Percentiles rank a stretch among this genome's conserved stretches.
Conservation (phyloP, 2,797 vertebrate species). For the Lateolabrax maculatus region DNA sequence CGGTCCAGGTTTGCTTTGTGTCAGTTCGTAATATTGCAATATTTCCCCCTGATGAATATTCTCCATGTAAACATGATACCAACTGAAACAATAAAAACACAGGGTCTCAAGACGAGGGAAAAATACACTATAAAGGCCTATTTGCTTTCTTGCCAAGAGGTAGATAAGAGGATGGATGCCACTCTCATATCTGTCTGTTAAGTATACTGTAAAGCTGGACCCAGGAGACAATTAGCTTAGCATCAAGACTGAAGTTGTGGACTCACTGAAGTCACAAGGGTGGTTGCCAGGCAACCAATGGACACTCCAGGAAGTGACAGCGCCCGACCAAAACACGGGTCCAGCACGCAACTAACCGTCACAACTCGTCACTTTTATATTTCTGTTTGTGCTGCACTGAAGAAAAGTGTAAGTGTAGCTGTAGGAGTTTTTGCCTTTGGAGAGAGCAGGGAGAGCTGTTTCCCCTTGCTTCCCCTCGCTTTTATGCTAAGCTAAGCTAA, state of each 20-base stretch:
- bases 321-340: not conserved
- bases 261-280: not conserved
- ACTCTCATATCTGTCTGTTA: not conserved
- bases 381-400: not conserved
- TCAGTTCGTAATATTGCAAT: constrained; percentile 8
- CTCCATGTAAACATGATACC: not conserved
- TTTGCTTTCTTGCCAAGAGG: not conserved
- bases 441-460: too few relatives aligned
- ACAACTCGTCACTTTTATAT: not conserved
- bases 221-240: not conserved
- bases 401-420: too few relatives aligned
- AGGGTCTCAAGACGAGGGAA: not conserved
- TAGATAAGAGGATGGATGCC: not conserved
- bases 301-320: too few relatives aligned
- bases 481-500: too few relatives aligned
- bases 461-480: too few relatives aligned
- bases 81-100: constrained; percentile 1
- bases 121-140: not conserved
- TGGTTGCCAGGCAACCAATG: too few relatives aligned
- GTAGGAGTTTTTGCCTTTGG: too few relatives aligned
- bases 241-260: not conserved
- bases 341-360: not conserved
- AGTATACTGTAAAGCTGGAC: not conserved
- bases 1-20: not conserved
- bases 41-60: constrained; percentile 1